These are phyloP conservation scores for Platichthys flesus DNA, from an alignment of 2,113 vertebrate genomes.

Conservation along the genomic window DNA sequence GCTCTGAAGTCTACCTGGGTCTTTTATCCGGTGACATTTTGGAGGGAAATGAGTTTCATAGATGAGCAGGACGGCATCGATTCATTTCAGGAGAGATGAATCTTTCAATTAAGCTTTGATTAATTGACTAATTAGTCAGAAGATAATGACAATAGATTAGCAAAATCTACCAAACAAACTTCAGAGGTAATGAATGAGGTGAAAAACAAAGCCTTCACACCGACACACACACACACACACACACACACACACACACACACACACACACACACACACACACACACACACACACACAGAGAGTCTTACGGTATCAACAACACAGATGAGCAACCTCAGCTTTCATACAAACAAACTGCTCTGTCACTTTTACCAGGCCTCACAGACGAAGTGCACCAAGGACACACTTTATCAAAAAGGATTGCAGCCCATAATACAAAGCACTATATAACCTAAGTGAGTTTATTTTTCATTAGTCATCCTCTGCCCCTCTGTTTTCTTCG, in stretches of 20 bases:
- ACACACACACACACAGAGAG: neutral
- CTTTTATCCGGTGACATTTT: conserved; percentile 36
- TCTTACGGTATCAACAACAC: neutral
- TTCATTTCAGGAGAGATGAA: conserved; percentile 12
- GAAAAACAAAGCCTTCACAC: neutral
- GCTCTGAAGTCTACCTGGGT: neutral
- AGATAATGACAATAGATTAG: too few species aligned
- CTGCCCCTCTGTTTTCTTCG: neutral
- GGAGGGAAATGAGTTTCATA: conserved; percentile 1
- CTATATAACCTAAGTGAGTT: neutral
- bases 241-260: neutral
- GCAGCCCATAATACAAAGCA: conserved; percentile 17
- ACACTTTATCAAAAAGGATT: conserved; percentile 13
- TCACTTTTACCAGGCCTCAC: conserved; percentile 14
- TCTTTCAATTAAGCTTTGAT: conserved; percentile 6
- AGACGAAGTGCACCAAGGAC: conserved; percentile 27
- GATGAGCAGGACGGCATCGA: neutral
- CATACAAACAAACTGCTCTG: neutral
- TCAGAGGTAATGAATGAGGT: neutral
- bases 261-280: neutral
- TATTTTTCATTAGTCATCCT: neutral
- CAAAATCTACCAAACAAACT: neutral
- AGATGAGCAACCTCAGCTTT: neutral
- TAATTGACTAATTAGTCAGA: neutral
- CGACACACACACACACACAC: neutral